Evolutionary conservation across 2,113 vertebrate species (phyloP).

Genomic region (Daphoenositta chrysoptera): DNA sequence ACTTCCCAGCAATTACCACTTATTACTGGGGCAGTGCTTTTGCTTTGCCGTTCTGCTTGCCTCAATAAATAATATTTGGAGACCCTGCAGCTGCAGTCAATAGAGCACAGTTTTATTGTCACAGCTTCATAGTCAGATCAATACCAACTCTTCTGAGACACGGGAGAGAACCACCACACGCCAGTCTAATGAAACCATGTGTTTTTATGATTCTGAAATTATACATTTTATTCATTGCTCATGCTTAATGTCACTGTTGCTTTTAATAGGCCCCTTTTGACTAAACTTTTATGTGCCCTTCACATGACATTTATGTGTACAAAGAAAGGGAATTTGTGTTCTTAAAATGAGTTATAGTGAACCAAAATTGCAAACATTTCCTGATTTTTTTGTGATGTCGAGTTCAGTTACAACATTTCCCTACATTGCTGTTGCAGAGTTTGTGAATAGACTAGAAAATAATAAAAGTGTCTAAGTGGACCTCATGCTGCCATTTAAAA

Average conservation of each 20-base stretch:
- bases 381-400: not conserved
- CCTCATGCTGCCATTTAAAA: not conserved
- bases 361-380: constrained; percentile 41
- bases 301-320: not conserved
- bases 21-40: constrained; percentile 85
- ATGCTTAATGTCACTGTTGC: constrained; percentile 36
- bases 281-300: constrained; percentile 12
- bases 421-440: not conserved
- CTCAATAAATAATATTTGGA: constrained; percentile 95
- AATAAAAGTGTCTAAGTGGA: not conserved
- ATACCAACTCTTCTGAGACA: constrained; percentile 70
- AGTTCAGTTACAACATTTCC: constrained; percentile 14
- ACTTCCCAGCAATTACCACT: constrained; percentile 94
- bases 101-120: constrained; percentile 87
- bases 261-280: constrained; percentile 14
- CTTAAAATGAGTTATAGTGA: constrained; percentile 27
- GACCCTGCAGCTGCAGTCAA: constrained; percentile 85
- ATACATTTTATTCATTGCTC: constrained; percentile 32
- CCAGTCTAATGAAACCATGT: constrained; percentile 59
- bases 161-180: constrained; percentile 29
- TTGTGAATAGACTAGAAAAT: constrained; percentile 20
- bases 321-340: constrained; percentile 14
- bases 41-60: constrained; percentile 76
- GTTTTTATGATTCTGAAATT: constrained; percentile 68
- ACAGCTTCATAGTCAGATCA: constrained; percentile 81